These are phyloP conservation scores for Helicolenus hilgendorfi DNA, from an alignment of 2,797 vertebrate genomes.

Conservation along the genomic window DNA sequence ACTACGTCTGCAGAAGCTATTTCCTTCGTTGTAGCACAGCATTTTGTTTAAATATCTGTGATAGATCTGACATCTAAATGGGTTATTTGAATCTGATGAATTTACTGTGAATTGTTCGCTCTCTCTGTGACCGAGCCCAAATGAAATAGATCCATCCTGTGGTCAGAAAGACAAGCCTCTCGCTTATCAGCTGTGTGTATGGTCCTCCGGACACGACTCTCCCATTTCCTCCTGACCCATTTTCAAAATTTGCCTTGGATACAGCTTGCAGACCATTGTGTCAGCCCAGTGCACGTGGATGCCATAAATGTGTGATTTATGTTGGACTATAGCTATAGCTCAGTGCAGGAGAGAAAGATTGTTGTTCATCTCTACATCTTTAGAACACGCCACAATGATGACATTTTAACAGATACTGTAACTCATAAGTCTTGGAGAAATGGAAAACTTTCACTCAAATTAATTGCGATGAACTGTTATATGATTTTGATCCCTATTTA, in stretches of 20 bases:
- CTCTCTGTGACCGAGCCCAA: not conserved
- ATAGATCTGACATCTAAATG: not conserved
- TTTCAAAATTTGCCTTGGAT: conserved; percentile 74
- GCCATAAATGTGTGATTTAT: conserved; percentile 70
- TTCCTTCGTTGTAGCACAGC: not conserved
- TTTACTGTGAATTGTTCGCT: not conserved
- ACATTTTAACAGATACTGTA: not conserved
- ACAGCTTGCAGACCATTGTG: conserved; percentile 11
- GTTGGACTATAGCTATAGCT: conserved; percentile 22
- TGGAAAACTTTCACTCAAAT: conserved; percentile 47
- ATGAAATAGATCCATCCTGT: conserved; percentile 9
- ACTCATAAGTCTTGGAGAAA: conserved; percentile 3
- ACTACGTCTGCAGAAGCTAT: not conserved
- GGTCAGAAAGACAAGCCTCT: conserved; percentile 26
- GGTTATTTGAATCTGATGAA: conserved; percentile 8
- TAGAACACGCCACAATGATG: not conserved
- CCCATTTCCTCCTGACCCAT: conserved; percentile 67
- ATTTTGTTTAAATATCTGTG: not conserved
- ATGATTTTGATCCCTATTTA: conserved; percentile 30
- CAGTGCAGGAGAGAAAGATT: conserved; percentile 1
- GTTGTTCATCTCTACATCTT: not conserved
- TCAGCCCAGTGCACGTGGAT: conserved; percentile 44
- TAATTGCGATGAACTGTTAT: conserved; percentile 33
- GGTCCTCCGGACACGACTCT: conserved; percentile 41
- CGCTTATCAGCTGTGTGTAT: conserved; percentile 49